Evolutionary conservation across 2,888 invertebrate species (phyloP), one percentile per base, ranked within the genome.

Genomic region (Drosophila paramelanica): DNA sequence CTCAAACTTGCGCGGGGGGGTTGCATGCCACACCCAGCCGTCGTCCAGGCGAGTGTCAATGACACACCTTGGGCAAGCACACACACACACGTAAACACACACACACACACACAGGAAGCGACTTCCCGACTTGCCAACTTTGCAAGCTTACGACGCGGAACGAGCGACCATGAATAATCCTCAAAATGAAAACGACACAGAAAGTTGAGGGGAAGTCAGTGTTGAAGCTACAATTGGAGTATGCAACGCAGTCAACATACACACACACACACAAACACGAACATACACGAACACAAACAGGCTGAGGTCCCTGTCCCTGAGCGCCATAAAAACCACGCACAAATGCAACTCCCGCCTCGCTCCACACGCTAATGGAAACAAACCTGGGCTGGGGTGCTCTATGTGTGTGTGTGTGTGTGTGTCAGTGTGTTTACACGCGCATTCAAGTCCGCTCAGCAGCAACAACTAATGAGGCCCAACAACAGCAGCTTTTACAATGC

Each of bases 41-140:
- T 39, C n/a, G 46, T 49, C 43, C 61, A 31, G 58, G 43, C 57
- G 66, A 68, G 75, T 79, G 82, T 80, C 84, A 83, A 67, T 87
- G 83, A 84, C 83, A 84, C 83, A 84, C 83, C 83, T 89, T 80
- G 31, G 36, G 23, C 70, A 73, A 67, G 65, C 60, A 61, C 42
- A 78, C 53, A 39, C 52, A 52, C 59, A 70, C 36, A 45, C 43
- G n/a, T n/a, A n/a, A n/a, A 57, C 47, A 47, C 20, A 51, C 39
- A 51, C 39, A 65, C 69, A 38, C 38, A 38, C 17, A 55, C 27
- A 41, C 52, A 55, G 77, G 77, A 77, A 77, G 53, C 73, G 41
- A 53, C 58, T 51, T 59, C 33, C 56, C 45, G 42, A 66, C 65
- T 64, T 65, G 41, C 51, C 53, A 10, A 66, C 72, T 53, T 70